Evolutionary conservation across 2,888 invertebrate species (phyloP).

Genomic region (Torymus auratus): DNA sequence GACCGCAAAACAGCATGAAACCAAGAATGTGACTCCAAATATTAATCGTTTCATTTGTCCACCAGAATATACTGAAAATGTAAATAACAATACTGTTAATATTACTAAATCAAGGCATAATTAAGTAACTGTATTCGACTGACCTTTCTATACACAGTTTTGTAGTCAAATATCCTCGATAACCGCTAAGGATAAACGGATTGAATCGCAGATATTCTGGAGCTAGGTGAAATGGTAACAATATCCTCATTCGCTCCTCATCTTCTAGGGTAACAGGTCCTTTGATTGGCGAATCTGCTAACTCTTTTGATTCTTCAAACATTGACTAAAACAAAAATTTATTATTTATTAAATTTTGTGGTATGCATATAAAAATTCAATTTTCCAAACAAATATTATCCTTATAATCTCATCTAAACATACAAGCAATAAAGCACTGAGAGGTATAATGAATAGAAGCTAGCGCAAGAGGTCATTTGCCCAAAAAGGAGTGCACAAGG

Average conservation of each 20-base stretch:
- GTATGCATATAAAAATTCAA: no score
- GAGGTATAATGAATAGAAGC: no score
- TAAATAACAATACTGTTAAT: slow-evolving; percentile 23
- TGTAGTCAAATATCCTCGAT: slow-evolving; percentile 89
- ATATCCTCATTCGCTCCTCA: slow-evolving; percentile 71
- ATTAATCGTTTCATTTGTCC: slow-evolving; percentile 98
- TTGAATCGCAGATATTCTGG: slow-evolving; percentile 92
- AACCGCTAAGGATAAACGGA: slow-evolving; percentile 90
- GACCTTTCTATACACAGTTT: slow-evolving; percentile 92
- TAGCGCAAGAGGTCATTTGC: no score
- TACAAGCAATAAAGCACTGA: no score
- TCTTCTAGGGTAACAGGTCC: slow-evolving; percentile 67
- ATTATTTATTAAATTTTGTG: no score
- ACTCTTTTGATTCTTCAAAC: slow-evolving; percentile 21
- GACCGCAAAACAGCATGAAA: slow-evolving; percentile 87
- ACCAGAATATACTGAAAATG: slow-evolving; percentile 90
- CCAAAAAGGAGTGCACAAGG: no score
- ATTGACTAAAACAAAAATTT: slow-evolving; percentile 21
- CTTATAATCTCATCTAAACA: no score
- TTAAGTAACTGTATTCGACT: slow-evolving; percentile 20
- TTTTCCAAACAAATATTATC: no score
- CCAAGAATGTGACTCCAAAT: slow-evolving; percentile 98
- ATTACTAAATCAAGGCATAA: not conserved
- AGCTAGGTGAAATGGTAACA: slow-evolving; percentile 80
- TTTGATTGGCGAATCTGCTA: slow-evolving; percentile 66